These are phyloP conservation scores for Spilogale gracilis DNA, from an alignment of 2,113 vertebrate species.

Conservation along the genomic window DNA sequence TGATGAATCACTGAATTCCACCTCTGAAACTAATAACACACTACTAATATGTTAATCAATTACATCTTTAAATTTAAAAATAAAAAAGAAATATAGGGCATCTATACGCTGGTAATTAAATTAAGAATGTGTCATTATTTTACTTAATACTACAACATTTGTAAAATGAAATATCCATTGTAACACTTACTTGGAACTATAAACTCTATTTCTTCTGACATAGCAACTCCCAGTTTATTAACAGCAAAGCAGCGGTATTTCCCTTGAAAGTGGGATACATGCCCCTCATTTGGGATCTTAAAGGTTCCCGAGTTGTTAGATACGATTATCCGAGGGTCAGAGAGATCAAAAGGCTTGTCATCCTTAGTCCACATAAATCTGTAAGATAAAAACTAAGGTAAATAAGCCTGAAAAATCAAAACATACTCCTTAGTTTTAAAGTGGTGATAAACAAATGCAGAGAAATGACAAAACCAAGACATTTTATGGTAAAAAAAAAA, in stretches of 20 bases:
- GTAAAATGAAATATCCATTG: neutral
- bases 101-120: neutral
- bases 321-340: conserved; percentile 90
- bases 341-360: conserved; percentile 92
- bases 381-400: conserved; percentile 9
- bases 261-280: conserved; percentile 94
- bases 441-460: neutral
- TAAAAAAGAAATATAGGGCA: neutral
- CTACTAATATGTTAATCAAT: neutral
- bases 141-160: neutral
- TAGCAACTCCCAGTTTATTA: conserved; percentile 93
- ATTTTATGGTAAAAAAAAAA: neutral
- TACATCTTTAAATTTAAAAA: neutral
- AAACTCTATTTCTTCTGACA: conserved; percentile 95
- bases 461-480: neutral
- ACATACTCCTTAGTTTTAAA: neutral
- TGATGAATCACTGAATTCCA: neutral
- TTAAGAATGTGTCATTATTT: neutral
- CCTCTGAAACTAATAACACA: neutral
- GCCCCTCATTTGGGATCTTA: conserved; percentile 94
- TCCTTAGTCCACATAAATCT: conserved; percentile 97
- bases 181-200: conserved; percentile 95
- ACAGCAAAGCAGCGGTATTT: conserved; percentile 95
- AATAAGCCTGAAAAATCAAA: neutral
- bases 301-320: conserved; percentile 94